Evolutionary conservation across 2,888 invertebrate genomes (phyloP), one percentile per base, ranked within the genome.

Genomic region (Ophraella communa): DNA sequence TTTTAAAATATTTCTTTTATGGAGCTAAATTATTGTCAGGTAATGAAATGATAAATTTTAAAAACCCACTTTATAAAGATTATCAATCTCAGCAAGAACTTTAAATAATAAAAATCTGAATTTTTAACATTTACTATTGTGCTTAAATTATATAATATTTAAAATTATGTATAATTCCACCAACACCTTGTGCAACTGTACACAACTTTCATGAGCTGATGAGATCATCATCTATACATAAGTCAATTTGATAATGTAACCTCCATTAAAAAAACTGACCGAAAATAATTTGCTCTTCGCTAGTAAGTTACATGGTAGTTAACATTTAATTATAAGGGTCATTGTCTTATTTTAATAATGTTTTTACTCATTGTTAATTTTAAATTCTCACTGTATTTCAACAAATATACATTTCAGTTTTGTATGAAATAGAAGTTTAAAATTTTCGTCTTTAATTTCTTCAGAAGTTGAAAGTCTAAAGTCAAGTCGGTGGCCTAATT

Each of bases 191-290:
- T 67, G 64, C 62, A 65, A 63, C 68, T 74, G 72, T 72, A 73
- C 72, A 67, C 71, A 76, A 75, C 76, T 77, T 76, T 76, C 76
- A 72, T 74, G 67, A 59, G 67, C 66, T 65, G 76, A 78, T 78
- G 78, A 78, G 78, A 76, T 78, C 78, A 78, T 78, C 77, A 66
- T 74, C 70, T 65, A 71, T 59, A 59, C 58, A 59, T 77, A 77
- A 77, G 77, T 75, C 66, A 69, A 72, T 71, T 55, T 58, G 58
- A 35, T 24, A 49, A 49, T 49, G 49, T 24, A 49, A 49, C 49
- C 49, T 49, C 23, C 49, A 49, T 49, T 51, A 49, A 51, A 45
- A 8, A 14, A 17, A 51, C 49, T 20, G 10, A 17, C 39, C 39
- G 17, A 39, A 39, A 39, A 35, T 35, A 35, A 39, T 17, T 35